Conservation (phyloP, 2,888 invertebrate genomes). For the Chydorus sphaericus region DNA sequence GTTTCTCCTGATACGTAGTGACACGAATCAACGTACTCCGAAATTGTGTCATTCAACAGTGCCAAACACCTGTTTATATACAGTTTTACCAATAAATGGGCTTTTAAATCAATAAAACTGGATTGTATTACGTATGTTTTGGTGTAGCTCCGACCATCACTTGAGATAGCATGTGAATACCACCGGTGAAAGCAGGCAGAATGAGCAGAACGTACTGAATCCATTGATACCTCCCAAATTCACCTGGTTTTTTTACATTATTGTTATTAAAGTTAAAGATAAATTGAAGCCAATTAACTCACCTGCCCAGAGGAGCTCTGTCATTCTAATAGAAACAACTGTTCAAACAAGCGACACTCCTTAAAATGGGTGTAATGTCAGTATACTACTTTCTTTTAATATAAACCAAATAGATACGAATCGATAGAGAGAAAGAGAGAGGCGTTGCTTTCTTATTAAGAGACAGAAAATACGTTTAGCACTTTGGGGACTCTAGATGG, state of each 20-base stretch:
- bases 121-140: slow-evolving; percentile 40
- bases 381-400: no score
- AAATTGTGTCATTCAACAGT: background rate
- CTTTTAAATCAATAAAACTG: slow-evolving; percentile 15
- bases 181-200: slow-evolving; percentile 59
- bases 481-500: no score
- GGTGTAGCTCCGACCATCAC: slow-evolving; percentile 68
- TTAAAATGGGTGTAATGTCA: no score
- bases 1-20: background rate
- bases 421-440: no score
- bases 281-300: background rate
- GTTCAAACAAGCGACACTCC: no score
- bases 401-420: no score
- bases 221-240: slow-evolving; percentile 67
- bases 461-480: no score
- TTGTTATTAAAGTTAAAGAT: background rate
- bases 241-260: slow-evolving; percentile 37
- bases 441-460: no score
- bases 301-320: no score
- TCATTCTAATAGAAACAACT: no score
- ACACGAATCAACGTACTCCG: background rate
- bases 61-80: background rate
- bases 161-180: slow-evolving; percentile 65
- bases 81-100: background rate
- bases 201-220: slow-evolving; percentile 64